Evolutionary conservation across 2,113 vertebrate genomes (phyloP).

Genomic region (Nothoprocta perdicaria): DNA sequence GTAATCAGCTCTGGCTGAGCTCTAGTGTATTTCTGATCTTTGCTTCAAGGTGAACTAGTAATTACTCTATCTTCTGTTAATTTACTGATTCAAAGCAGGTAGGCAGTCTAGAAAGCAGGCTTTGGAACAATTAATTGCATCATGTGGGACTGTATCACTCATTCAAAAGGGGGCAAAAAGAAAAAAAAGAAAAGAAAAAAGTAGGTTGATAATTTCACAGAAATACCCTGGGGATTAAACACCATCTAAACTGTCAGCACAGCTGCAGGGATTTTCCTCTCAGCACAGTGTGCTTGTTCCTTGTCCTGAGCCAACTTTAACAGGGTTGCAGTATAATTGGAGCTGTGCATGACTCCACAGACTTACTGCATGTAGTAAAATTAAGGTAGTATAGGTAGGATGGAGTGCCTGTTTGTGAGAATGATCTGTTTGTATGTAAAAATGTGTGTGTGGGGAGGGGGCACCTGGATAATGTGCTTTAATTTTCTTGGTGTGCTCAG

Average conservation of each 20-base stretch:
- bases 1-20: conserved; percentile 47
- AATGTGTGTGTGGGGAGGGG: background rate
- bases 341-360: conserved; percentile 1
- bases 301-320: conserved; percentile 29
- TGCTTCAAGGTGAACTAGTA: conserved; percentile 76
- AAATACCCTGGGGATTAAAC: conserved; percentile 43
- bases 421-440: background rate
- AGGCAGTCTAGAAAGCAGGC: conserved; percentile 15
- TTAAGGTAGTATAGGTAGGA: background rate
- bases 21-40: conserved; percentile 58
- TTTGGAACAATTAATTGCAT: conserved; percentile 21
- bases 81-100: conserved; percentile 30
- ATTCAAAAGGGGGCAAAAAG: background rate
- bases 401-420: background rate
- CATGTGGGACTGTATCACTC: background rate
- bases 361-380: background rate
- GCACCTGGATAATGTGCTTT: background rate
- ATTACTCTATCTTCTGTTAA: conserved; percentile 54
- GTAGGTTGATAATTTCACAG: conserved; percentile 44
- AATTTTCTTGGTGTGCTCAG: background rate
- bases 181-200: background rate
- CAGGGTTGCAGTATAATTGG: conserved; percentile 8
- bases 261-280: conserved; percentile 33
- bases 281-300: background rate
- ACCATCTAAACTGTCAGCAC: conserved; percentile 38